These are phyloP conservation scores for Mobula hypostoma DNA, from an alignment of 2,113 vertebrate species.

Conservation along the genomic window DNA sequence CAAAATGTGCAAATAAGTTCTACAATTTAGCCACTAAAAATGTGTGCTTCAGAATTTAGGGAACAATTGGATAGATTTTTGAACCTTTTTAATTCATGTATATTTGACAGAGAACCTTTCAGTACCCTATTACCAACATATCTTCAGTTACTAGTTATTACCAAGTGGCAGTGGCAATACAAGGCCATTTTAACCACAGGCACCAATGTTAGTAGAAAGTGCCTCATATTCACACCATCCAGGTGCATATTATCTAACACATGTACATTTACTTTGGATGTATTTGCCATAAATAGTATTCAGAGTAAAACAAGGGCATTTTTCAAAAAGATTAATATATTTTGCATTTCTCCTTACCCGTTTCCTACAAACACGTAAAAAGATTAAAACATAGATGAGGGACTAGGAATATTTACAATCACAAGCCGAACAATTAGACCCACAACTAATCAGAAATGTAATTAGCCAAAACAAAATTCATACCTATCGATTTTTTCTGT, in stretches of 20 bases:
- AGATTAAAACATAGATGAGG: neutral
- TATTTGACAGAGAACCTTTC: neutral
- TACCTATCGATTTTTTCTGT: too few species aligned
- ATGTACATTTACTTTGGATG: neutral
- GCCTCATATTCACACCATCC: neutral
- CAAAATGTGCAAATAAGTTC: neutral
- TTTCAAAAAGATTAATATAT: neutral
- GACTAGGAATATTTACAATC: neutral
- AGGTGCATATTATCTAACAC: neutral
- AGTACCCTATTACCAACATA: neutral
- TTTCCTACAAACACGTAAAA: neutral
- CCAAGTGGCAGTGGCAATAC: neutral
- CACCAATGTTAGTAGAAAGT: neutral
- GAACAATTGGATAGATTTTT: neutral
- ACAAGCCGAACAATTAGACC: neutral
- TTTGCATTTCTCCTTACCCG: neutral
- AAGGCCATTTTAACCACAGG: neutral
- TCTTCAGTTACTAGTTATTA: neutral
- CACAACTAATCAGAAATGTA: neutral
- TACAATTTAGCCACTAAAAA: neutral
- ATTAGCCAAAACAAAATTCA: neutral
- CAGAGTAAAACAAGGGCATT: neutral
- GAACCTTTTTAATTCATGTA: neutral
- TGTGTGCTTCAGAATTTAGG: neutral
- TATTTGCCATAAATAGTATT: neutral